phyloP scores from a whole-genome alignment of 1,140 invertebrate species.

The Trachymyrmex septentrionalis region DNA sequence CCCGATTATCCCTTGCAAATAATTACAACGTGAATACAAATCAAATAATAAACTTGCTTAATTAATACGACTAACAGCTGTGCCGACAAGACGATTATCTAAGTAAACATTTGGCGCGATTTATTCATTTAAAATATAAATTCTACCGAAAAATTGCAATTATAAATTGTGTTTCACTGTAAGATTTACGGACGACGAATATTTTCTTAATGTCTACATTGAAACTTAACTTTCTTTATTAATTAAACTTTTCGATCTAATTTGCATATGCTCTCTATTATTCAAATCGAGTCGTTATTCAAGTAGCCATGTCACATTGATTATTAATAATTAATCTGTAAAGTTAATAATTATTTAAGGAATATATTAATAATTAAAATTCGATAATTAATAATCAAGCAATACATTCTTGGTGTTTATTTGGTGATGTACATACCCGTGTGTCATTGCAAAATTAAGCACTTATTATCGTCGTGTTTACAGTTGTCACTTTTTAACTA shows the following conservation, averaged over 20 bases:
- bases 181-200: not conserved
- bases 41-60: conserved; percentile 9
- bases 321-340: not conserved
- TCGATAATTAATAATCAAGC: not conserved
- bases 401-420: not conserved
- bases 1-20: not conserved
- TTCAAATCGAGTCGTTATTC: not conserved
- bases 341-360: no score
- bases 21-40: not conserved
- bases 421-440: no score
- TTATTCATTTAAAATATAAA: conserved; percentile 1
- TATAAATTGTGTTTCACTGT: not conserved
- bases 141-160: not conserved
- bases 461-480: no score
- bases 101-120: not conserved
- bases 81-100: not conserved
- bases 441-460: no score
- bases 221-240: not conserved
- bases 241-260: not conserved
- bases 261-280: not conserved
- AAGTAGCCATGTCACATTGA: not conserved
- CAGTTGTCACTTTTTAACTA: no score
- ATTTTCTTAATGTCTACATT: not conserved
- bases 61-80: not conserved
- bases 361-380: not conserved